Base-by-base conservation (phyloP, 2,888 invertebrate genomes). In the Macrophya alboannulata region DNA sequence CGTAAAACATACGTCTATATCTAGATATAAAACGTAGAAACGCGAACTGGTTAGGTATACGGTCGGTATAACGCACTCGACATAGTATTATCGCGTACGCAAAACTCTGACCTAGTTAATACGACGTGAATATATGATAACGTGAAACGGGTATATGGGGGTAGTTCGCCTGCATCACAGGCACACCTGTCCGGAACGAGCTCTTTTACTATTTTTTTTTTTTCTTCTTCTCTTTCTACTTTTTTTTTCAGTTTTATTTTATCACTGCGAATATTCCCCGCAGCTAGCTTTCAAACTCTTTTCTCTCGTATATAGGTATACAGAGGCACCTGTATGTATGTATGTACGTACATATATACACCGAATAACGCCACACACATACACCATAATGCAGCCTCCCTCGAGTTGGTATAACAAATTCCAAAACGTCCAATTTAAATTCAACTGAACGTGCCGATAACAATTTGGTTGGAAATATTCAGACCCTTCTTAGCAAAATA, bases 51-150 rank as follows among this genome's bases (percentile, higher is more conserved):
- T 9, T n/a, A n/a, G n/a, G 0, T 8, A 10, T 3, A 51, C 31
- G 31, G 31, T 31, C 3, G 6, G 43, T 76, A 45, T 31, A 43
- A 37, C 71, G 71, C 71, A 43, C 21, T 45, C 45, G 74, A 4
- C 31, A 21, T 10, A 74, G 74, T 48, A 12, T 74, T n/a, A 25
- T 31, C 31, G 12, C 12, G 45, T 74, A 55, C 51, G 77, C 51
- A 25, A 77, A 77, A 77, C 51, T 51, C 51, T 77, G 77, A 77
- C 77, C 77, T 17, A 31, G 51, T 77, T 77, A 55, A 77, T n/a
- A 81, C 40, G 31, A n/a, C 15, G 55, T 40, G 72, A 71, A 83
- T 17, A 68, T 37, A 48, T 15, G 48, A 37, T 68, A 12, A 37
- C 17, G 68, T 17, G 31, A 31, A 68, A 37, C 25, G 25, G 10